A percentile compares a stretch with the other conserved stretches of the same genome.
These are phyloP conservation scores for Myiopsitta monachus DNA, from an alignment of 2,113 vertebrate genomes.

Conservation along the genomic window DNA sequence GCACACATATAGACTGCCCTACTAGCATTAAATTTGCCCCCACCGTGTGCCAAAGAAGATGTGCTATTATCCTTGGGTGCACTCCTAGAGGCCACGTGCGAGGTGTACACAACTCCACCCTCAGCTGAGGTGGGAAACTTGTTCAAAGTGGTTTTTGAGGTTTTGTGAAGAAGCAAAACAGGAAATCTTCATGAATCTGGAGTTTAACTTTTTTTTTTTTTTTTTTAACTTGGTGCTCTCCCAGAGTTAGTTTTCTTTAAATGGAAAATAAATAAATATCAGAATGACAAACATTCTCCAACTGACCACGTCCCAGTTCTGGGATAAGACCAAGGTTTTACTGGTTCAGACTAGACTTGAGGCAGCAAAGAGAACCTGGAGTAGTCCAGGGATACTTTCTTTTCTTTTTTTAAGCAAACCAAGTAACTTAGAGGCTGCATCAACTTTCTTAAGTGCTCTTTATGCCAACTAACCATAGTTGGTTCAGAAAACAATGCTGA, in stretches of 20 bases:
- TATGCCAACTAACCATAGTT: slow-evolving; percentile 9
- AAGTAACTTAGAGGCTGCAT: background rate
- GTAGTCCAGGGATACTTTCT: background rate
- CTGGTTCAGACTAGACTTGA: background rate
- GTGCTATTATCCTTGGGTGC: background rate
- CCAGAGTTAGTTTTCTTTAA: background rate
- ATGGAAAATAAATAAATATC: background rate
- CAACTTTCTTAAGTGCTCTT: background rate
- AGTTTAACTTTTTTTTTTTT: background rate
- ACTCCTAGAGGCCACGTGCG: background rate
- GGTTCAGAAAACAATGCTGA: background rate
- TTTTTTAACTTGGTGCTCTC: background rate
- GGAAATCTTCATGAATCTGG: slow-evolving; percentile 47
- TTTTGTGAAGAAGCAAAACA: slow-evolving; percentile 67
- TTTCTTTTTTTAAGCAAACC: background rate
- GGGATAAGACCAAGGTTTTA: background rate
- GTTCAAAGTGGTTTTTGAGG: slow-evolving; percentile 64
- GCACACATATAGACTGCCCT: background rate
- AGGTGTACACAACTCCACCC: background rate
- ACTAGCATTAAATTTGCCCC: background rate
- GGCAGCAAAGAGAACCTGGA: background rate
- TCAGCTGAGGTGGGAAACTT: slow-evolving; percentile 36
- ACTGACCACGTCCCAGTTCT: background rate
- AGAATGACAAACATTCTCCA: background rate
- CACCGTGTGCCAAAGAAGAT: background rate